Evolutionary conservation across 2,113 vertebrate genomes (phyloP), one percentile per base, ranked within the genome.

Genomic region (Lophochroa leadbeateri): DNA sequence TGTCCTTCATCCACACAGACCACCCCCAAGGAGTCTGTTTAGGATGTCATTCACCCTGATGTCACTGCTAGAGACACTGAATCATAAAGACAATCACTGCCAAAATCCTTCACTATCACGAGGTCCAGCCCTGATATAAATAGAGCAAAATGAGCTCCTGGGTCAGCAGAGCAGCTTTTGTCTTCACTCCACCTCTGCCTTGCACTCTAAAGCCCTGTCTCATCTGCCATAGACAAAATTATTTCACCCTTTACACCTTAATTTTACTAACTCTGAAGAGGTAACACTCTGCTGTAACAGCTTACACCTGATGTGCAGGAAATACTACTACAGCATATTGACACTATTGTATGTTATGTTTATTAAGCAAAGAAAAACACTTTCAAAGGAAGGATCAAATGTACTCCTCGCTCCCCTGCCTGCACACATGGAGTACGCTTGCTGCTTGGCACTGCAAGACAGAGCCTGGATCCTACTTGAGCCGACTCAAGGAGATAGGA

Each of bases 61-160:
- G 98, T 98, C 97, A 96, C 97, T 96, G 97, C 97, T 97, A 97
- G 96, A 98, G 98, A 98, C 94, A 91, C 97, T 98, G 97, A 97
- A 97, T 96, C 98, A 96, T 94, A 98, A 97, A 98, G 98, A 98
- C 98, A 98, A 98, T 98, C 98, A 98, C 98, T 98, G 98, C 97
- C 97, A 97, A 92, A 90, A 93, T 93, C 90, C 94, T 97, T 96
- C 94, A 89, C 97, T 94, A 85, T 96, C 95, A 94, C 84, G 5
- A 96, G 97, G 94, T 96, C 96, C 86, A 92, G 94, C 91, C 94
- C 95, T 2, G 47, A 94, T 95, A 96, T 68, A 96, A 92, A 95
- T 86, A 90, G 91, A 96, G 93, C 95, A 92, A 92, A 95, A 67
- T 2, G 74, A 96, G 89, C 93, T 95, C 87, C 91, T 58, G 80